A percentile compares a stretch with the other conserved stretches of the same genome.
These are phyloP conservation scores for Leptoclinus maculatus DNA, from an alignment of 2,797 vertebrate genomes.

Conservation along the genomic window DNA sequence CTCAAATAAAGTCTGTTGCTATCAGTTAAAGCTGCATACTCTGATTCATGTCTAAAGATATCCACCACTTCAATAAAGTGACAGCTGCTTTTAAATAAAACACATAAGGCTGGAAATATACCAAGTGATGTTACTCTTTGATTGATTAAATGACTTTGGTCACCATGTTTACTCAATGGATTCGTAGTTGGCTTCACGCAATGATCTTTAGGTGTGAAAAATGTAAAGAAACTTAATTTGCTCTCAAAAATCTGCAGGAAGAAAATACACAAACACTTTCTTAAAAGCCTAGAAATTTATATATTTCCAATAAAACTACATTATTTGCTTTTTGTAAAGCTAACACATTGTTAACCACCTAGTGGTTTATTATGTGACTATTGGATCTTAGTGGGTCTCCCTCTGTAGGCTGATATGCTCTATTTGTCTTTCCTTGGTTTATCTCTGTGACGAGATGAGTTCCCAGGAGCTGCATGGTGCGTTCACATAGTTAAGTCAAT, in stretches of 20 bases:
- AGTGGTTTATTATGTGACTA: slow-evolving; percentile 13
- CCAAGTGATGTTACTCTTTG: neutral
- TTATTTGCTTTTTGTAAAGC: neutral
- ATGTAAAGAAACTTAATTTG: neutral
- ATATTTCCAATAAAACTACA: neutral
- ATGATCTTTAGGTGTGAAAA: neutral
- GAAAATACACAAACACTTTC: neutral
- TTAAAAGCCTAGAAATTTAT: neutral
- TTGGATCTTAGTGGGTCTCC: neutral
- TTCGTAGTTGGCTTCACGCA: neutral
- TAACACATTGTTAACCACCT: slow-evolving; percentile 1
- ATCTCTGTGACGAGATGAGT: neutral
- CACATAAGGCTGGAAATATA: slow-evolving; percentile 27
- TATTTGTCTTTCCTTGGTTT: neutral
- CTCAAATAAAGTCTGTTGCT: slow-evolving; percentile 35
- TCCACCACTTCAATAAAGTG: slow-evolving; percentile 25
- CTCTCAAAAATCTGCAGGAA: neutral
- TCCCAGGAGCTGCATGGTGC: neutral
- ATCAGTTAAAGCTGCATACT: slow-evolving; percentile 28
- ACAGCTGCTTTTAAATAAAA: slow-evolving; percentile 43
- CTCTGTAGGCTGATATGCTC: neutral
- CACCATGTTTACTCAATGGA: neutral
- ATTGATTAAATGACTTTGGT: neutral
- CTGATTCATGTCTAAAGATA: slow-evolving; percentile 17
- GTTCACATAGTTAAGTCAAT: neutral